These are phyloP conservation scores for Acanthopagrus latus DNA, from an alignment of 2,797 vertebrate genomes.

Conservation along the genomic window DNA sequence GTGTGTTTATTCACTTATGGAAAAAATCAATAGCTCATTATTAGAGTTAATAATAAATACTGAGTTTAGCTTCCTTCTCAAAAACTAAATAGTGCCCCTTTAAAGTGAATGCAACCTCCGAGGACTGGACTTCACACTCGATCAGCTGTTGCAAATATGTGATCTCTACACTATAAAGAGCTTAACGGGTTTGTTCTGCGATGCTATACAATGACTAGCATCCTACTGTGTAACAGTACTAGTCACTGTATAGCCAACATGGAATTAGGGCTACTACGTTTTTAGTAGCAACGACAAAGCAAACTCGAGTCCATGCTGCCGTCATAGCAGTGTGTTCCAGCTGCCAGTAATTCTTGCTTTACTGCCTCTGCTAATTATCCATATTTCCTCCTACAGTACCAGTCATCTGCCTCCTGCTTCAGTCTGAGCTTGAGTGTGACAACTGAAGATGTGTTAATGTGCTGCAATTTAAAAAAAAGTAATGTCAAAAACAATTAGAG, in stretches of 20 bases:
- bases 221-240: not conserved
- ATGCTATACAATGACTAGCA: not conserved
- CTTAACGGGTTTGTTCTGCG: not conserved
- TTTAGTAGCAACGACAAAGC: not conserved
- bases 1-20: no score
- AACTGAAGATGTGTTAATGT: slow-evolving; percentile 68
- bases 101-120: not conserved
- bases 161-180: not conserved
- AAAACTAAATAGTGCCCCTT: not conserved
- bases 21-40: no score
- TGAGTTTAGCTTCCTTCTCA: no score
- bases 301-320: slow-evolving; percentile 5
- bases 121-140: not conserved
- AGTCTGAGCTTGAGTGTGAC: slow-evolving; percentile 50
- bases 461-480: slow-evolving; percentile 54
- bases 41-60: no score
- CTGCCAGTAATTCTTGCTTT: slow-evolving; percentile 54
- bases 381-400: slow-evolving; percentile 45
- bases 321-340: slow-evolving; percentile 14
- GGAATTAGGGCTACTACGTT: not conserved
- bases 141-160: slow-evolving; percentile 3
- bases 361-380: slow-evolving; percentile 62
- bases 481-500: slow-evolving; percentile 71
- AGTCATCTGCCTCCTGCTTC: slow-evolving; percentile 56
- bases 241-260: not conserved